A percentile compares a stretch with the other conserved stretches of the same genome.
phyloP scores from a whole-genome alignment of 2,888 invertebrate genomes.

The Eilema depressum region DNA sequence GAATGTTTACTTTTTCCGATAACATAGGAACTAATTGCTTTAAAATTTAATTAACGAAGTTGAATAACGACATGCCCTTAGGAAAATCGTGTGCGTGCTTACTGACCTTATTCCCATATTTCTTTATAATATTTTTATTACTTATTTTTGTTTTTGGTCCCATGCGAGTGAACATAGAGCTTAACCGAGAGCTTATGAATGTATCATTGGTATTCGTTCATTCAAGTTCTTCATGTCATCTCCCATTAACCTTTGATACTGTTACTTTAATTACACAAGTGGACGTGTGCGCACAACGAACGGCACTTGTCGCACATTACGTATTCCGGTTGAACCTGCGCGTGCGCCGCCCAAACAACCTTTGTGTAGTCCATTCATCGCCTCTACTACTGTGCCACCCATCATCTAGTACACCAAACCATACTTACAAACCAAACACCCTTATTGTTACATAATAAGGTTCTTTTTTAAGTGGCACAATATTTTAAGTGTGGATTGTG shows the following conservation, averaged over 20 bases:
- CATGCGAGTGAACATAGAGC: too few relatives aligned
- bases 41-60: too few relatives aligned
- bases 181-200: background rate
- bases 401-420: constrained; percentile 6
- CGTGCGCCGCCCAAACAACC: constrained; percentile 29
- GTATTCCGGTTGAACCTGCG: constrained; percentile 49
- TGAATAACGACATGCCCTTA: too few relatives aligned
- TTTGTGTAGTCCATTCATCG: constrained; percentile 51
- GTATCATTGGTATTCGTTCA: background rate
- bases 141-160: too few relatives aligned
- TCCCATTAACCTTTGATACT: constrained; percentile 7
- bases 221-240: background rate
- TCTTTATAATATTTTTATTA: too few relatives aligned
- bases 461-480: constrained; percentile 14
- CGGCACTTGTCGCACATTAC: constrained; percentile 52
- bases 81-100: too few relatives aligned
- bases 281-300: constrained; percentile 33
- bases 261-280: constrained; percentile 13
- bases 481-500: constrained; percentile 6
- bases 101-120: too few relatives aligned
- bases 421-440: background rate
- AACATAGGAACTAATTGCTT: too few relatives aligned
- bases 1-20: too few relatives aligned
- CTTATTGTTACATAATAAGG: constrained; percentile 29
- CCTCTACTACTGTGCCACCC: constrained; percentile 20